Evolutionary conservation across 2,797 vertebrate species (phyloP), one percentile per base, ranked within the genome.

Genomic region (Danio tinwini): DNA sequence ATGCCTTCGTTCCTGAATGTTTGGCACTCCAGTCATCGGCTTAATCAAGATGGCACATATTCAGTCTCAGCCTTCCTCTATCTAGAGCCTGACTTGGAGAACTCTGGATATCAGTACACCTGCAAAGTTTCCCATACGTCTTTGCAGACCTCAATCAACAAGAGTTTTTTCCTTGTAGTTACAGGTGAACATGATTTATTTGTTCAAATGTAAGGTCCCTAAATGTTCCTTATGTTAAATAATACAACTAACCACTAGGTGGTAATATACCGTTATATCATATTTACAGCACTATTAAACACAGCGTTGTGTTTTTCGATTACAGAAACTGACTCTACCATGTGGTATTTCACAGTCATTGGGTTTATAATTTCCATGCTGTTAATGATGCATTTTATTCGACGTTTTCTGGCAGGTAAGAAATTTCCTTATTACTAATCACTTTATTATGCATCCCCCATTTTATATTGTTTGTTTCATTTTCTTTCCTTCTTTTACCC

Each of bases 61-160:
- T 89, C 92, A 0, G 63, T 93, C 61, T 91, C 92, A 0, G 88
- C 91, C 12, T 95, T 89, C 90, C 93, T 95, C 85, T 87, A 92
- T 70, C 89, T 95, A 72, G n/a, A 83, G 7, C 92, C 91, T 0
- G 83, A 90, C 0, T 81, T 86, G 12, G 19, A 17, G n/a, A 87
- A 91, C 16, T 82, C 89, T 0, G 93, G 91, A 0, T 87, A 4
- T 10, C 87, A 81, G 53, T 94, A 90, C 74, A 92, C 90, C 0
- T 95, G 95, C 88, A 87, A 75, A 0, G 94, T 94, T 7, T 90
- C 90, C 11, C 95, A 95, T 56, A 21, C 5, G 45, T 89, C 93
- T 4, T 87, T 94, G 53, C 90, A 80, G 19, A 16, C 84, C 44
- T 90, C 94, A 17, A 85, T 94, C 82, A 91, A 84, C 61, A 95